Evolutionary conservation across 1,140 invertebrate genomes (phyloP).

Genomic region (Cydia amplana): DNA sequence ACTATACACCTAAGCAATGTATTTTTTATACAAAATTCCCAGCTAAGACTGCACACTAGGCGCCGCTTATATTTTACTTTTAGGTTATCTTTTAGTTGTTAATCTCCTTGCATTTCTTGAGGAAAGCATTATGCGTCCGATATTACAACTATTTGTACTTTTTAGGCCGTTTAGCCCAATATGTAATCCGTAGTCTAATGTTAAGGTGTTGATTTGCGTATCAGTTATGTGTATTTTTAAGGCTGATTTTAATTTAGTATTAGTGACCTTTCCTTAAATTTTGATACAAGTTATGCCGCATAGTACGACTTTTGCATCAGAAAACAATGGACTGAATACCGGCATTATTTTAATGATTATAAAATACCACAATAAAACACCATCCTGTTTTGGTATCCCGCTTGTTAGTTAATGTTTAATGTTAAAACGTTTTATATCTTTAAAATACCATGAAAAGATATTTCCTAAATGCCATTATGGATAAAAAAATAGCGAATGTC

Average conservation of each 20-base stretch:
- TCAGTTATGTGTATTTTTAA: background rate
- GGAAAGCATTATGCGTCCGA: too few relatives aligned
- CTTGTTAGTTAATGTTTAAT: background rate
- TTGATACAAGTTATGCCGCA: background rate
- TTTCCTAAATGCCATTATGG: background rate
- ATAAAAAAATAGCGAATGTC: too few relatives aligned
- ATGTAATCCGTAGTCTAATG: background rate
- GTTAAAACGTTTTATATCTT: background rate
- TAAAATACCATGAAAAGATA: background rate
- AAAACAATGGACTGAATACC: background rate
- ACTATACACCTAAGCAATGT: too few relatives aligned
- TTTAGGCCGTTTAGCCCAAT: background rate
- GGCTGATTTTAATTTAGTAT: conserved; percentile 16
- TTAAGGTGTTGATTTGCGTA: background rate
- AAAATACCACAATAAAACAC: background rate
- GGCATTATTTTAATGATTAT: background rate
- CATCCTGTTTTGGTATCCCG: background rate
- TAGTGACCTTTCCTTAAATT: background rate
- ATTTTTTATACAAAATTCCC: conserved; percentile 4
- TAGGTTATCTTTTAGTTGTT: background rate
- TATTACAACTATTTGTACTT: too few relatives aligned
- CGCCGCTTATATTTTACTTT: background rate
- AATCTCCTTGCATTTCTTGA: background rate
- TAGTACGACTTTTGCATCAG: background rate
- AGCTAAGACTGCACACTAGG: background rate